These are phyloP conservation scores for Diadegma fenestrale DNA, from an alignment of 2,888 invertebrate genomes.

Conservation along the genomic window DNA sequence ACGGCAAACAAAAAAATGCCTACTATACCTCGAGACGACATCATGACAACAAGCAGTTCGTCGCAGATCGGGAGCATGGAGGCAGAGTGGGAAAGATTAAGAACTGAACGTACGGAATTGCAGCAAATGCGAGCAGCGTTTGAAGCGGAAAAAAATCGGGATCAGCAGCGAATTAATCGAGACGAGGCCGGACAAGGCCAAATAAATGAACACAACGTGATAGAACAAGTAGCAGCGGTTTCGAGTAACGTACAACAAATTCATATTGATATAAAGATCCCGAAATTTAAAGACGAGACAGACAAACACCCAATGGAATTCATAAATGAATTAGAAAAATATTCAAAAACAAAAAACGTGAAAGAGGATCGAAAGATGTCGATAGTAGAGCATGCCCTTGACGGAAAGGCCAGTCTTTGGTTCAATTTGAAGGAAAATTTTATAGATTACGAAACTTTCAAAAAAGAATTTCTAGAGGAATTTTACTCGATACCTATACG, in stretches of 20 bases:
- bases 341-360: slow-evolving; percentile 13
- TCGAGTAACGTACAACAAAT: background rate
- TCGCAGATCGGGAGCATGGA: background rate
- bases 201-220: background rate
- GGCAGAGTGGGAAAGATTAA: background rate
- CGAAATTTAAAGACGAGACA: slow-evolving; percentile 1
- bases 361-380: slow-evolving; percentile 15
- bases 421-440: slow-evolving; percentile 3
- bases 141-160: slow-evolving; percentile 2
- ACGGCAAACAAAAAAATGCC: slow-evolving; percentile 4
- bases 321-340: slow-evolving; percentile 25
- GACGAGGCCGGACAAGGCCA: background rate
- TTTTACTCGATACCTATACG: slow-evolving; percentile 2
- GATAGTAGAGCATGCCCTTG: slow-evolving; percentile 18
- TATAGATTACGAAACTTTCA: background rate
- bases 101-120: background rate
- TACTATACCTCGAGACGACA: background rate
- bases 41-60: background rate
- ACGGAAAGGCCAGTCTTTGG: slow-evolving; percentile 19
- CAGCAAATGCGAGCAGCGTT: background rate
- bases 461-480: slow-evolving; percentile 1
- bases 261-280: slow-evolving; percentile 1
- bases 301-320: slow-evolving; percentile 32
- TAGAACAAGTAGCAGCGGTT: background rate
- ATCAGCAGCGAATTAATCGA: background rate